Base-by-base conservation (phyloP, 2,888 invertebrate genomes). In the Megastigmus dorsalis region DNA sequence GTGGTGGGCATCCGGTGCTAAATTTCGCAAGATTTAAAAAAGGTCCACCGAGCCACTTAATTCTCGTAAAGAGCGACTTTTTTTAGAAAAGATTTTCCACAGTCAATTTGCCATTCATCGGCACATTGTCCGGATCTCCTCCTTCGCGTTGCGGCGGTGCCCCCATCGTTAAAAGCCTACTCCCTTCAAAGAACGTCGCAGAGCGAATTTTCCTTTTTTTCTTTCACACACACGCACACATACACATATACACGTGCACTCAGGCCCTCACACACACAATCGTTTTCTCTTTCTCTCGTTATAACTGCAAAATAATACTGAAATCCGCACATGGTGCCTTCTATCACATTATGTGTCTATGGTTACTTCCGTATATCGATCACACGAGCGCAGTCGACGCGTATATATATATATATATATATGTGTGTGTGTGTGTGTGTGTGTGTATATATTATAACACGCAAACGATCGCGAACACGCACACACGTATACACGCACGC, bases 301-400 rank as follows among this genome's bases (percentile, higher is more conserved):
- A 60, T 60, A 75, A 72, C 63, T 63, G 62, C 82, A 88, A 88
- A 87, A 86, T 88, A 88, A 88, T 88, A 88, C 88, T 88, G 88
- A 86, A 88, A 84, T 86, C 85, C 84, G 88, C 88, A 87, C 87
- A 82, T 86, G 84, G 88, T 87, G 87, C 87, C 86, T 67, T 74
- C 76, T 88, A 88, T 88, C 88, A 88, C 88, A 87, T 86, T 84
- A 85, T 84, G 81, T 84, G 84, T 87, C 84, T 82, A 83, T 82
- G 78, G 77, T 81, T 79, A 78, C 76, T 70, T 60, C 71, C 79
- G 73, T 78, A 73, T 82, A 77, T 78, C 75, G 79, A 77, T 78
- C 74, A 70, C 78, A 76, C 68, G 72, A 73, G 71, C 69, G 54
- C 45, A 54, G 13, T 59, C 59, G 59, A 63, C 67, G 60, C 45